phyloP scores from a whole-genome alignment of 2,797 vertebrate species.

The Hippocampus kuda region DNA sequence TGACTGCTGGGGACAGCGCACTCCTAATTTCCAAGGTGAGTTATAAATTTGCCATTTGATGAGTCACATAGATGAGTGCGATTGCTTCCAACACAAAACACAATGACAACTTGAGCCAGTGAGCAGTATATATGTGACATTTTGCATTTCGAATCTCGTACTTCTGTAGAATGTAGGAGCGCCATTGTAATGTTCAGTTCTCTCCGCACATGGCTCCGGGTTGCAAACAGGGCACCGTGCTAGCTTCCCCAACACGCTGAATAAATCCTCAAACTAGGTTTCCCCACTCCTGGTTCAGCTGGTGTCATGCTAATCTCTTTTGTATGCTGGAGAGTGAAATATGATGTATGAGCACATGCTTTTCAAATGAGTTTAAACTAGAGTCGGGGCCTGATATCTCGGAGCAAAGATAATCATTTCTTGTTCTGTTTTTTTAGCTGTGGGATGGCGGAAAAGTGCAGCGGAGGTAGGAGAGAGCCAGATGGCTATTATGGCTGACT shows the following conservation, averaged over 20 bases:
- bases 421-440: slow-evolving; percentile 57
- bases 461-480: slow-evolving; percentile 46
- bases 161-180: slow-evolving; percentile 22
- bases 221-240: slow-evolving; percentile 6
- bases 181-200: slow-evolving; percentile 20
- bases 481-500: slow-evolving; percentile 50
- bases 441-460: slow-evolving; percentile 41
- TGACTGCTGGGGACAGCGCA: too few relatives aligned
- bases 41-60: too few relatives aligned
- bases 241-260: slow-evolving; percentile 31
- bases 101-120: too few relatives aligned
- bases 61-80: too few relatives aligned
- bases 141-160: slow-evolving; percentile 12
- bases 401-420: slow-evolving; percentile 70
- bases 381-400: slow-evolving; percentile 66
- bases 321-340: slow-evolving; percentile 62
- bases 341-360: slow-evolving; percentile 69
- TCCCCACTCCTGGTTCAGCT: slow-evolving; percentile 57
- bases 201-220: slow-evolving; percentile 15
- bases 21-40: too few relatives aligned
- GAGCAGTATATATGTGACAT: slow-evolving; percentile 3
- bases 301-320: slow-evolving; percentile 69
- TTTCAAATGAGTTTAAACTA: slow-evolving; percentile 73
- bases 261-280: slow-evolving; percentile 59
- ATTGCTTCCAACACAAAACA: too few relatives aligned